Conservation (phyloP, 1,140 invertebrate species). For the Bombus difficillimus region DNA sequence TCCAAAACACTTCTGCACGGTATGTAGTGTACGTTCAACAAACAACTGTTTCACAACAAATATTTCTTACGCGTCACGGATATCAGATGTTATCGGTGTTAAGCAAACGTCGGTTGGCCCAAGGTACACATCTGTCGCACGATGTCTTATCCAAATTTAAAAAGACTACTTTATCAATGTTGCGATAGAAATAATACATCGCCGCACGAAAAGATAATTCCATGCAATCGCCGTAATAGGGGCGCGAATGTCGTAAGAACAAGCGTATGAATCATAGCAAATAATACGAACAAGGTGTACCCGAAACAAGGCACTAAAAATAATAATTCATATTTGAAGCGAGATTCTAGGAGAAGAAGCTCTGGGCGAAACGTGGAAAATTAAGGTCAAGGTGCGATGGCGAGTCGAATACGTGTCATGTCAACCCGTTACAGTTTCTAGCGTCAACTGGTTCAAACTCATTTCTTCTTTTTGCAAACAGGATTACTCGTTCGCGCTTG, state of each 20-base stretch:
- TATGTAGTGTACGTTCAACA: neutral
- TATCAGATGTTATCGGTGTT: conserved; percentile 1
- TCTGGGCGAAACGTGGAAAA: neutral
- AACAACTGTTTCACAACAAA: no score
- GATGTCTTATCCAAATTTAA: neutral
- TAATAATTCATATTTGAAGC: conserved; percentile 11
- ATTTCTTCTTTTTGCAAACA: neutral
- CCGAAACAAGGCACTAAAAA: neutral
- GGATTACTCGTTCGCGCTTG: neutral
- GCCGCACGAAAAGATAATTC: neutral
- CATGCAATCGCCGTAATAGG: no score
- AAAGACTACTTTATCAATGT: neutral
- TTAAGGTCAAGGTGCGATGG: conserved; percentile 35
- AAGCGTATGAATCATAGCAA: neutral
- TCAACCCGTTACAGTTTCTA: neutral
- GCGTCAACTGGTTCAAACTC: conserved; percentile 20
- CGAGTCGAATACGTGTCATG: neutral
- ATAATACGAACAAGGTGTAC: neutral
- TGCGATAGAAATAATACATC: conserved; percentile 6
- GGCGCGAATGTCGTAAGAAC: neutral
- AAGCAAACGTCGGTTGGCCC: neutral
- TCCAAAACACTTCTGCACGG: no score
- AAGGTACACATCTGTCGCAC: neutral
- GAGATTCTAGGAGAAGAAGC: neutral
- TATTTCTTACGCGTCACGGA: neutral